Percentiles rank a stretch among this genome's conserved stretches.
Conservation (phyloP, 92 coral and sea anemone genomes). For the Micromussa lordhowensis region DNA sequence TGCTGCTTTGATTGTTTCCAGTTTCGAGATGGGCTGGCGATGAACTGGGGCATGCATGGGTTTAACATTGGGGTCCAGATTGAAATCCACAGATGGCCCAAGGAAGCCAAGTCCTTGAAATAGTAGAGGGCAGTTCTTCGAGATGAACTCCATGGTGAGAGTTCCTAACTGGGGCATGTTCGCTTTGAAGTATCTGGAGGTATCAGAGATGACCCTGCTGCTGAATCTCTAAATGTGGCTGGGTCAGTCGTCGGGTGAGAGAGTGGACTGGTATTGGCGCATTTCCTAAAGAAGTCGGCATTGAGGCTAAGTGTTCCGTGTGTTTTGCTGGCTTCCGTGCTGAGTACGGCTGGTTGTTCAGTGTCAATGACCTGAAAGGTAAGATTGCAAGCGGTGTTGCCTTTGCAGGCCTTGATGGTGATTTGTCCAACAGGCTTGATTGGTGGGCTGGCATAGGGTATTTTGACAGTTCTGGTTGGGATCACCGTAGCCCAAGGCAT, state of each 20-base stretch:
- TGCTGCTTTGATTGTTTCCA: conserved; percentile 49
- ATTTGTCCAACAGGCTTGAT: not conserved
- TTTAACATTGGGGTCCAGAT: conserved; percentile 2
- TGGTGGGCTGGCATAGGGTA: conserved; percentile 61
- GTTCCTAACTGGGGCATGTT: conserved; percentile 42
- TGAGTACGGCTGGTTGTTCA: too few relatives aligned
- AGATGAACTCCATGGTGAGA: conserved; percentile 48
- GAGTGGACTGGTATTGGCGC: conserved; percentile 3
- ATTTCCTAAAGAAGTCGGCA: too few relatives aligned
- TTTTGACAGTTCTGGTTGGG: conserved; percentile 3
- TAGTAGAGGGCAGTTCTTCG: conserved; percentile 15
- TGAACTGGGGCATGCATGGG: not conserved
- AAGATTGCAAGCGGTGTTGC: too few relatives aligned
- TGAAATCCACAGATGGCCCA: conserved; percentile 38
- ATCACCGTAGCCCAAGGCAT: conserved; percentile 65
- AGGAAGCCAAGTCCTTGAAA: conserved; percentile 47
- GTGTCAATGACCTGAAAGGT: too few relatives aligned
- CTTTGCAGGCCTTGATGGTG: too few relatives aligned
- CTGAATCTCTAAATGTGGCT: conserved; percentile 11
- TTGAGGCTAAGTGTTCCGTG: too few relatives aligned
- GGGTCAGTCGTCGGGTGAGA: not conserved
- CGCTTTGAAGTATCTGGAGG: conserved; percentile 33
- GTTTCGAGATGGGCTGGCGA: conserved; percentile 35
- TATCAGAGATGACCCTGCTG: conserved; percentile 36
- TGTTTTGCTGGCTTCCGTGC: too few relatives aligned